Evolutionary conservation across 2,888 invertebrate species (phyloP).

Genomic region (Pediacus dermestoides): DNA sequence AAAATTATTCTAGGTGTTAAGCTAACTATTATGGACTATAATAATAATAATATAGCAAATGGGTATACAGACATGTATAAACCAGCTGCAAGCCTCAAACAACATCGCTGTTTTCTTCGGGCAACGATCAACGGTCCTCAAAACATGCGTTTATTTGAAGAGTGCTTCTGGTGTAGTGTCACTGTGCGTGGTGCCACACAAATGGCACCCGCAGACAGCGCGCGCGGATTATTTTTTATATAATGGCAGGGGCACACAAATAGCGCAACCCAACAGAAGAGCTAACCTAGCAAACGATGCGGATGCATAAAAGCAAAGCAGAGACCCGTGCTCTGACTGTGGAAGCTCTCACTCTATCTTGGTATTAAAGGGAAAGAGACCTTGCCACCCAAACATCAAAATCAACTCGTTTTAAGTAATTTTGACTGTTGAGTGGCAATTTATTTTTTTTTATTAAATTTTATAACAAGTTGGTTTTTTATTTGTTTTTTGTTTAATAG

Average conservation of each 20-base stretch:
- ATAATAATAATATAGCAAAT: conserved; percentile 46
- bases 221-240: conserved; percentile 5
- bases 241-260: conserved; percentile 40
- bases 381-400: too few species aligned
- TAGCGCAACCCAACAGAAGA: conserved; percentile 48
- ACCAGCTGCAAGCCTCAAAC: conserved; percentile 13
- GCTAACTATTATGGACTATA: conserved; percentile 48
- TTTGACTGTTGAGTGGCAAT: too few species aligned
- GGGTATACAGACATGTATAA: conserved; percentile 37
- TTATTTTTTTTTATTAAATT: too few species aligned
- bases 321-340: conserved; percentile 50
- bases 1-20: conserved; percentile 48
- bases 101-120: background rate
- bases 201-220: conserved; percentile 7
- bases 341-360: conserved; percentile 51
- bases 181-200: conserved; percentile 6
- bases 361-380: conserved; percentile 51
- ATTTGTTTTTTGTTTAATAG: conserved; percentile 10
- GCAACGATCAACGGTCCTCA: background rate
- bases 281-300: conserved; percentile 48
- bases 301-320: conserved; percentile 48
- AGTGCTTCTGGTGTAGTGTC: conserved; percentile 3
- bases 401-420: too few species aligned
- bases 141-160: background rate
- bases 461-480: too few species aligned